phyloP scores from a whole-genome alignment of 1,140 invertebrate species.

The Lepidurus apus region DNA sequence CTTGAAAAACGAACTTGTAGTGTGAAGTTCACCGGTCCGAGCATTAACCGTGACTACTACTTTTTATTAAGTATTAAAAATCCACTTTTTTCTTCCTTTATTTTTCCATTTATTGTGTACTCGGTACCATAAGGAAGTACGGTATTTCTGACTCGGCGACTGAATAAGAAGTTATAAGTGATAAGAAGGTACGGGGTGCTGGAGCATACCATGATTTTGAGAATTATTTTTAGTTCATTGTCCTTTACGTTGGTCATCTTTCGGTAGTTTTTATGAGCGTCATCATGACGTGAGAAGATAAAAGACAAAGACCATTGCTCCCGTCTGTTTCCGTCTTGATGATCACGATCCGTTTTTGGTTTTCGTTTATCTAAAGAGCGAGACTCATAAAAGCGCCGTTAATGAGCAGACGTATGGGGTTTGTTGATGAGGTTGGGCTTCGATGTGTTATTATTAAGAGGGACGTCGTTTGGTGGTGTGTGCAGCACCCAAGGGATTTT shows the following conservation, averaged over 20 bases:
- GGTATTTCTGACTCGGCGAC: too few species aligned
- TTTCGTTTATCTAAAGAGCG: constrained; percentile 13
- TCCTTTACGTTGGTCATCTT: not conserved
- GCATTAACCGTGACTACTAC: not conserved
- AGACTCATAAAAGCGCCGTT: constrained; percentile 16
- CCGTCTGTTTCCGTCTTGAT: not conserved
- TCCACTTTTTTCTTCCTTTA: not conserved
- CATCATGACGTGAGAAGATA: not conserved
- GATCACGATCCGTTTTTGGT: not conserved
- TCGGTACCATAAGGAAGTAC: too few species aligned
- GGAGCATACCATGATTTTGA: too few species aligned
- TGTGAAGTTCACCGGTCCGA: constrained; percentile 5
- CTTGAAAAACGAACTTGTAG: not conserved
- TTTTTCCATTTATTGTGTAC: not conserved
- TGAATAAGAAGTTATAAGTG: too few species aligned
- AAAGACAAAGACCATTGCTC: not conserved
- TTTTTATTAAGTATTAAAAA: not conserved
- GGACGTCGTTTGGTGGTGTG: constrained; percentile 12
- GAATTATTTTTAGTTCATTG: not conserved
- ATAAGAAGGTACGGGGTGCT: too few species aligned
- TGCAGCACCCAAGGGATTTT: not conserved
- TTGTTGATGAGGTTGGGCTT: constrained; percentile 8
- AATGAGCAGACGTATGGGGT: constrained; percentile 16
- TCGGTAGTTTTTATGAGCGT: not conserved
- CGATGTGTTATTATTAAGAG: constrained; percentile 11